A percentile compares a stretch with the other conserved stretches of the same genome.
These are phyloP conservation scores for Rhinopomastus cyanomelas DNA, from an alignment of 2,113 vertebrate species.

Conservation along the genomic window DNA sequence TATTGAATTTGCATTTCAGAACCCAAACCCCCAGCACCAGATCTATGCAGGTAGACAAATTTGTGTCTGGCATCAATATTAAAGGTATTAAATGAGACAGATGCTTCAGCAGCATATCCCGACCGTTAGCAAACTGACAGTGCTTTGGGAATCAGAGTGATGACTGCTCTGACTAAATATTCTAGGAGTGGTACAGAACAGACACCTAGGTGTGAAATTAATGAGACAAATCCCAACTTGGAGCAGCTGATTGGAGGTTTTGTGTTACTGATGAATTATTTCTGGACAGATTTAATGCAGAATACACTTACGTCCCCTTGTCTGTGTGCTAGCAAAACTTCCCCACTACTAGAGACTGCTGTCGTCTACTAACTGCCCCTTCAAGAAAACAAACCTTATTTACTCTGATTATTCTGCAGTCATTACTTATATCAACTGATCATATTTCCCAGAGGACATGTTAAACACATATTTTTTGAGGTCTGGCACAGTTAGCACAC, in stretches of 20 bases:
- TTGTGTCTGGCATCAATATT: neutral
- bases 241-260: neutral
- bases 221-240: neutral
- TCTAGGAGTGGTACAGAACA: neutral
- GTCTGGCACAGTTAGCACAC: slow-evolving; percentile 18
- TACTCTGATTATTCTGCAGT: slow-evolving; percentile 4
- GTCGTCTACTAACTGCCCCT: neutral
- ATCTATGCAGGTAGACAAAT: neutral
- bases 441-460: slow-evolving; percentile 1
- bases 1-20: neutral
- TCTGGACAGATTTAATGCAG: neutral
- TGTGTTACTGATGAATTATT: neutral
- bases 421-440: slow-evolving; percentile 24
- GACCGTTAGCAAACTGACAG: neutral
- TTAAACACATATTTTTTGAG: slow-evolving; percentile 39
- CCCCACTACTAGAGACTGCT: neutral
- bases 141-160: neutral
- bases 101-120: neutral
- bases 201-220: neutral
- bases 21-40: neutral
- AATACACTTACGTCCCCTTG: neutral
- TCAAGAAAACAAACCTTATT: slow-evolving; percentile 22
- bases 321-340: neutral
- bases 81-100: neutral
- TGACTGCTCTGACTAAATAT: neutral